A percentile compares a stretch with the other conserved stretches of the same genome.
phyloP scores from a whole-genome alignment of 2,797 vertebrate species.

The Myripristis murdjan region DNA sequence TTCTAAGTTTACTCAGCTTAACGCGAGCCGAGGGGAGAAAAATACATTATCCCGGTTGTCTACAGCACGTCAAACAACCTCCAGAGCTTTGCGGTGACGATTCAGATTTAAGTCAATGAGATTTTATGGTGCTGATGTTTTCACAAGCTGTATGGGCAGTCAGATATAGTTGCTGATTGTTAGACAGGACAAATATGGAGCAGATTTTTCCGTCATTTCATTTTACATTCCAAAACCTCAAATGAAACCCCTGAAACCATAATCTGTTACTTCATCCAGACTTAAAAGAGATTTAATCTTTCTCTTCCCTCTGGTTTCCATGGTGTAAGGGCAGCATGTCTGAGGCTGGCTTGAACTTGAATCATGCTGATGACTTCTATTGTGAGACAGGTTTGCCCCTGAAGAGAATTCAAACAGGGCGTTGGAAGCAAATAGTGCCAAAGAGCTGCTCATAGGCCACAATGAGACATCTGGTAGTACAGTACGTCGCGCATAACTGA shows the following conservation, averaged over 20 bases:
- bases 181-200: slow-evolving; percentile 17
- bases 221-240: slow-evolving; percentile 12
- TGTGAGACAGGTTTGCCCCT: slow-evolving; percentile 12
- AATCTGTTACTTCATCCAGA: slow-evolving; percentile 27
- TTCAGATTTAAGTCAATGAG: slow-evolving; percentile 32
- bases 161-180: slow-evolving; percentile 39
- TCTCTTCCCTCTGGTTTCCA: slow-evolving; percentile 47
- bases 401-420: slow-evolving; percentile 31
- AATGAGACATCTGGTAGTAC: neutral
- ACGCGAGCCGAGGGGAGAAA: slow-evolving; percentile 64
- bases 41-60: slow-evolving; percentile 58
- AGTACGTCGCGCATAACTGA: neutral
- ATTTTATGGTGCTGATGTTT: slow-evolving; percentile 50
- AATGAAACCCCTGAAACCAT: slow-evolving; percentile 26
- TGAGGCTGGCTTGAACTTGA: slow-evolving; percentile 33
- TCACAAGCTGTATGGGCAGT: slow-evolving; percentile 38
- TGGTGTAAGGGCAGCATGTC: slow-evolving; percentile 34
- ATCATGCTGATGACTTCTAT: slow-evolving; percentile 20
- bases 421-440: slow-evolving; percentile 24
- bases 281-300: slow-evolving; percentile 33
- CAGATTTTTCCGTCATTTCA: slow-evolving; percentile 26
- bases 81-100: slow-evolving; percentile 39
- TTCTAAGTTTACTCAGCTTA: slow-evolving; percentile 71
- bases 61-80: slow-evolving; percentile 44
- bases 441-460: neutral